Percentiles rank a stretch among this genome's conserved stretches.
Conservation (phyloP, 2,888 invertebrate species). For the Holacanthella duospinosa region DNA sequence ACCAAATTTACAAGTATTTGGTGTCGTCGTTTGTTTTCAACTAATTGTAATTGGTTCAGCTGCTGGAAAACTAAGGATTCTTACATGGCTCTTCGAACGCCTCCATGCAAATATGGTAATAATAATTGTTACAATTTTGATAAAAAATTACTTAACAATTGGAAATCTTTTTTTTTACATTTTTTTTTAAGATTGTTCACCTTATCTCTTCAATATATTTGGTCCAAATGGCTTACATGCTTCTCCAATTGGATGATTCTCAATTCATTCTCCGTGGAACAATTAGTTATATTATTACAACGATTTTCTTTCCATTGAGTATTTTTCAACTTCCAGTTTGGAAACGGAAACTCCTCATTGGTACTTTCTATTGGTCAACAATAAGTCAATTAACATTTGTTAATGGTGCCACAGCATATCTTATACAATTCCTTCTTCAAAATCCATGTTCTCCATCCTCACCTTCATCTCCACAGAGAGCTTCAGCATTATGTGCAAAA, state of each 20-base stretch:
- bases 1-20: constrained; percentile 2
- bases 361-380: not conserved
- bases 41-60: not conserved
- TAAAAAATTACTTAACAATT: no score
- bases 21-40: not conserved
- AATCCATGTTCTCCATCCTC: not conserved
- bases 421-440: not conserved
- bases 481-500: not conserved
- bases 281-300: not conserved
- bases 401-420: not conserved
- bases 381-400: not conserved
- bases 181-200: not conserved
- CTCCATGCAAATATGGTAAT: constrained; percentile 3
- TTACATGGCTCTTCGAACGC: not conserved
- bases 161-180: not conserved
- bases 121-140: no score
- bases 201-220: not conserved
- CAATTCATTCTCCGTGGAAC: not conserved
- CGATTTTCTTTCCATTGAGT: not conserved
- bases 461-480: not conserved
- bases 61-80: not conserved
- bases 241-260: not conserved
- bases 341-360: not conserved
- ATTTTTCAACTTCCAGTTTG: constrained; percentile 1
- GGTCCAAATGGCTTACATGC: not conserved